Base-by-base conservation (phyloP, 2,113 vertebrate species). In the Thomomys bottae region DNA sequence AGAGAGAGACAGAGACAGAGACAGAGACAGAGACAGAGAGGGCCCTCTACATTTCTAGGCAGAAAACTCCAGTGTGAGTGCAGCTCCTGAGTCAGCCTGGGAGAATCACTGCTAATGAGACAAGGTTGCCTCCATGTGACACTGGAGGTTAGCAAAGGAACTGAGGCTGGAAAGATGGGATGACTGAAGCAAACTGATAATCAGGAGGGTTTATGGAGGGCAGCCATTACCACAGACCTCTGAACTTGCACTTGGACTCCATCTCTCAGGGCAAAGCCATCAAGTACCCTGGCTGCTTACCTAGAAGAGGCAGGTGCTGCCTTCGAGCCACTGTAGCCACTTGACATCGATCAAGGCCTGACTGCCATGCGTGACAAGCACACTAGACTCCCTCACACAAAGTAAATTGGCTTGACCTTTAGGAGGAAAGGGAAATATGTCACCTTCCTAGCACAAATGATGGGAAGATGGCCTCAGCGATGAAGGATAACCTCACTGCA, bases 371-470 rank as follows among this genome's bases (percentile, higher is more conserved):
- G 6, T 68, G 94, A 87, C 63, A 87, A 95, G 92, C 71, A n/a
- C 81, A 75, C 8, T 17, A 84, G 21, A 59, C 86, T 94, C 91
- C 90, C 76, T 82, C 28, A 70, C 61, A 23, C 21, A 54, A 42
- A 95, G 17, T 63, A 95, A 96, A 97, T 63, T 86, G 91, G 90
- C 78, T 89, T 95, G 91, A 96, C 42, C 89, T 90, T 89, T 90
- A 91, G 81, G 86, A 94, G 80, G 89, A 84, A 95, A 88, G 83
- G 71, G 68, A 92, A 84, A 84, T 95, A 89, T 75, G 78, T 92
- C 95, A 78, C 42, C 24, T 49, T 88, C 85, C 28, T 76, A 91
- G 82, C 91, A 64, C 8, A 89, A 88, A 92, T 89, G 78, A 57
- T 85, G 83, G 77, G 68, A 75, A 96, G 81, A 59, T 91, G 7